Evolutionary conservation across 1,140 invertebrate species (phyloP).

Genomic region (Odontomachus brunneus): DNA sequence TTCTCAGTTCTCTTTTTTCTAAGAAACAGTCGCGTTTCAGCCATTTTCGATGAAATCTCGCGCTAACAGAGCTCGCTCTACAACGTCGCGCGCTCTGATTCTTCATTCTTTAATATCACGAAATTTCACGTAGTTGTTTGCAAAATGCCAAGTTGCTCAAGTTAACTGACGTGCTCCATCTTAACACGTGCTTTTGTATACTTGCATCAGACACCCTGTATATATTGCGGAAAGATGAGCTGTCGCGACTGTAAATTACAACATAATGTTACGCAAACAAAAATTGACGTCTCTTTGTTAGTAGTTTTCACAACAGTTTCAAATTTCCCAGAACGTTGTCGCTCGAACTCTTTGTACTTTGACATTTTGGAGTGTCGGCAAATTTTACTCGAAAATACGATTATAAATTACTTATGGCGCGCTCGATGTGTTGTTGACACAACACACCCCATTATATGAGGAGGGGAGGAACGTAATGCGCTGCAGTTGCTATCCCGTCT

Average conservation of each 20-base stretch:
- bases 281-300: too few species aligned
- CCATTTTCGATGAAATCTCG: too few species aligned
- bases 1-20: too few species aligned
- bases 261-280: neutral
- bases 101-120: too few species aligned
- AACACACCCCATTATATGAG: neutral
- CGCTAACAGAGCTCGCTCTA: too few species aligned
- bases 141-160: too few species aligned
- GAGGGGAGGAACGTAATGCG: conserved; percentile 7
- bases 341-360: neutral
- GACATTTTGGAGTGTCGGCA: neutral
- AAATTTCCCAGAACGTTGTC: neutral
- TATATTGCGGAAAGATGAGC: neutral
- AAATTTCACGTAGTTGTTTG: too few species aligned
- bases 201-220: too few species aligned
- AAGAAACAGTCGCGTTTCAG: too few species aligned
- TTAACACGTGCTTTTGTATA: too few species aligned
- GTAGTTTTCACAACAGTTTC: neutral
- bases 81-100: too few species aligned
- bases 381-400: neutral
- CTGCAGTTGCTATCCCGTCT: conserved; percentile 48
- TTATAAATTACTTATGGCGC: conserved; percentile 26
- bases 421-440: conserved; percentile 1
- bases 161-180: too few species aligned
- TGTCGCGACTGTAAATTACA: neutral